These are phyloP conservation scores for Philopotamus ludificatus DNA, from an alignment of 1,140 invertebrate genomes.

Conservation along the genomic window DNA sequence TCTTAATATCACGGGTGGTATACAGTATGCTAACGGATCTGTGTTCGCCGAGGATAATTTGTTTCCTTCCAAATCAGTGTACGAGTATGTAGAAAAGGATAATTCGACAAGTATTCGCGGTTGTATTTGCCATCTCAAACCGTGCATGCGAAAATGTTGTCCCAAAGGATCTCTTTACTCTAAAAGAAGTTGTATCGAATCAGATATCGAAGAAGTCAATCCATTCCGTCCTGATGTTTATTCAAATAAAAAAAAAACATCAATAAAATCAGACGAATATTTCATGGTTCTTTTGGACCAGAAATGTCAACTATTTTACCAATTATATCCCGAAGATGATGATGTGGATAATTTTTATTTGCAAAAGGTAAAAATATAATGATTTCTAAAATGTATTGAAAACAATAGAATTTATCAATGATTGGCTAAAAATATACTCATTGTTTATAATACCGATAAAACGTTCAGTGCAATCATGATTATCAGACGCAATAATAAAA, in stretches of 20 bases:
- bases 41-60: conserved; percentile 10
- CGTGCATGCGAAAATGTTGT: conserved; percentile 37
- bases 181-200: not conserved
- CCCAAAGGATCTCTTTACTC: conserved; percentile 10
- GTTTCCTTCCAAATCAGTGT: conserved; percentile 10
- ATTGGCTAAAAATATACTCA: too few species aligned
- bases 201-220: conserved; percentile 13
- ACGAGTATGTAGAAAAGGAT: conserved; percentile 7
- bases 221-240: conserved; percentile 19
- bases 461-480: too few species aligned
- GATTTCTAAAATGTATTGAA: too few species aligned
- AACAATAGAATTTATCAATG: too few species aligned
- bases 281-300: not conserved
- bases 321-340: not conserved
- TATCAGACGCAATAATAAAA: too few species aligned
- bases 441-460: too few species aligned
- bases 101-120: conserved; percentile 11
- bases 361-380: not conserved
- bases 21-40: conserved; percentile 6
- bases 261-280: not conserved
- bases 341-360: not conserved
- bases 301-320: not conserved
- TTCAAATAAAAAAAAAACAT: not conserved
- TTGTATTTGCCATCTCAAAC: conserved; percentile 25
- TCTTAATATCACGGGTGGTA: conserved; percentile 26